phyloP scores from a whole-genome alignment of 2,113 vertebrate genomes.

The Pungitius pungitius region DNA sequence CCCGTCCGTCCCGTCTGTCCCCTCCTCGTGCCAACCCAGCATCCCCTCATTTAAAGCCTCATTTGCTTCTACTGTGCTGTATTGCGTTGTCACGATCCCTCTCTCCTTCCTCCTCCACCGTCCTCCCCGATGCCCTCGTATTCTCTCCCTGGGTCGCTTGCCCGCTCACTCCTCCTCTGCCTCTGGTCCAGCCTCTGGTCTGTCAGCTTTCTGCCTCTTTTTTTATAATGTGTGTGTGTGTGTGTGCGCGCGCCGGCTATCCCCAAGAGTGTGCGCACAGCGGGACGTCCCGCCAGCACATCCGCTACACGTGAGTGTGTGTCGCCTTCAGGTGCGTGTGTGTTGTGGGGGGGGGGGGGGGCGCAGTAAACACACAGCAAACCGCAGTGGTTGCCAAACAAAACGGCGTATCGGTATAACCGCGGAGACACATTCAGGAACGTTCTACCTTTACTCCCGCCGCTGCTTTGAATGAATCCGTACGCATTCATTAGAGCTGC shows the following conservation, averaged over 20 bases:
- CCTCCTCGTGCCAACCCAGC: constrained; percentile 40
- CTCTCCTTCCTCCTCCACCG: background rate
- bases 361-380: background rate
- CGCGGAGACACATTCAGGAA: background rate
- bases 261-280: constrained; percentile 33
- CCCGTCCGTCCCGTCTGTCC: constrained; percentile 50
- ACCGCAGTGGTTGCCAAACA: constrained; percentile 19
- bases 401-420: constrained; percentile 6
- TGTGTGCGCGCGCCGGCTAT: constrained; percentile 8
- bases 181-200: constrained; percentile 13
- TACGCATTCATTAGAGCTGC: constrained; percentile 40
- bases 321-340: background rate
- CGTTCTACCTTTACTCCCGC: constrained; percentile 4
- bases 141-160: background rate
- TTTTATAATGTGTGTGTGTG: background rate
- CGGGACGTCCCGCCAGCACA: constrained; percentile 33
- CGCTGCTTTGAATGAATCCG: constrained; percentile 6
- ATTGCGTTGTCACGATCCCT: constrained; percentile 39
- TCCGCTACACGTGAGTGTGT: constrained; percentile 5
- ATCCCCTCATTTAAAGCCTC: constrained; percentile 20
- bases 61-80: constrained; percentile 23
- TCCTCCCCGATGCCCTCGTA: background rate
- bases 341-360: too few relatives aligned
- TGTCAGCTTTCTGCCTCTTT: constrained; percentile 29
- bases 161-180: constrained; percentile 2